Evolutionary conservation across 2,888 invertebrate species (phyloP).

Genomic region (Scaptomyza caliginosa): DNA sequence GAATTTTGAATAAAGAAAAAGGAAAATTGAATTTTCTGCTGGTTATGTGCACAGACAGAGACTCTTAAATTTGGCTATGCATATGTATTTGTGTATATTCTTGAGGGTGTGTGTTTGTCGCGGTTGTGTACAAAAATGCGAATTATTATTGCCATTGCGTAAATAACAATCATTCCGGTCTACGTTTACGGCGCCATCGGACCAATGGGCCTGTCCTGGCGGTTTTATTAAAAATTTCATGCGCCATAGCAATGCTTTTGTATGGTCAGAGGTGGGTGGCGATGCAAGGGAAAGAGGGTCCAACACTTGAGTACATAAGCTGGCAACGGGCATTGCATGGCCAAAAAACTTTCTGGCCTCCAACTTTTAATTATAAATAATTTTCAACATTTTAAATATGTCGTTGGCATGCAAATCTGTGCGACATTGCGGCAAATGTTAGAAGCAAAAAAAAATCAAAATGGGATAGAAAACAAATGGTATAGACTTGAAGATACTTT

Average conservation of each 20-base stretch:
- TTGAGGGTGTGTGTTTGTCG: slow-evolving; percentile 8
- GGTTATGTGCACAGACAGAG: slow-evolving; percentile 46
- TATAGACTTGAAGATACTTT: slow-evolving; percentile 4
- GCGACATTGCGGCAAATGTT: slow-evolving; percentile 62
- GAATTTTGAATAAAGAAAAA: slow-evolving; percentile 65
- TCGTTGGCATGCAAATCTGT: slow-evolving; percentile 79
- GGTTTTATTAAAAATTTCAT: slow-evolving; percentile 67
- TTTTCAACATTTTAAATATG: slow-evolving; percentile 79
- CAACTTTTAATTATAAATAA: slow-evolving; percentile 81
- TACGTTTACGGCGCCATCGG: slow-evolving; percentile 32
- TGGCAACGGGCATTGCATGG: slow-evolving; percentile 38
- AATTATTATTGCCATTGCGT: slow-evolving; percentile 81
- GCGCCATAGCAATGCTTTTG: slow-evolving; percentile 32
- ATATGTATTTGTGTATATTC: slow-evolving; percentile 5
- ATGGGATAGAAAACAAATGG: not conserved
- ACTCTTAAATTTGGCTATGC: slow-evolving; percentile 26
- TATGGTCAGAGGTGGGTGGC: not conserved
- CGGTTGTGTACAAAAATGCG: slow-evolving; percentile 57
- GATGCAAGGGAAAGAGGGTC: not conserved
- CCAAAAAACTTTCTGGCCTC: slow-evolving; percentile 71
- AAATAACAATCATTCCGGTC: slow-evolving; percentile 80
- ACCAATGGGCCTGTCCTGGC: slow-evolving; percentile 34
- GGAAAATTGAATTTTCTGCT: slow-evolving; percentile 65
- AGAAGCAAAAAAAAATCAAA: slow-evolving; percentile 37
- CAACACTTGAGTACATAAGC: slow-evolving; percentile 9